These are phyloP conservation scores for Lasioglossum calceatum DNA, from an alignment of 2,888 invertebrate genomes.

Conservation along the genomic window DNA sequence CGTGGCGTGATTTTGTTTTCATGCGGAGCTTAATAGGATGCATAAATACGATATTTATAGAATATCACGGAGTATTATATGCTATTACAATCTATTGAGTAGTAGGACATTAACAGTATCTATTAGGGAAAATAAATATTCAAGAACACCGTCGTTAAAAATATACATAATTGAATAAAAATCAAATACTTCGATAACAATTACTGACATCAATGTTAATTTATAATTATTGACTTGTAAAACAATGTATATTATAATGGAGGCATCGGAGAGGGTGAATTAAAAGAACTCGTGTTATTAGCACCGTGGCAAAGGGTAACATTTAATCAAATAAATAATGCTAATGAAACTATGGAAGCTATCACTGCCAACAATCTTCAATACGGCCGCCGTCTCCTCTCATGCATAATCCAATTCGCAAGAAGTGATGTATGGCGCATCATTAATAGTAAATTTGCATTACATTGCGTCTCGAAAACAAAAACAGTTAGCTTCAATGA, in stretches of 20 bases:
- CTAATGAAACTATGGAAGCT: not conserved
- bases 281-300: not conserved
- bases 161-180: not conserved
- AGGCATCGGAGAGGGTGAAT: not conserved
- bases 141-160: not conserved
- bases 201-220: not conserved
- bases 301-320: not conserved
- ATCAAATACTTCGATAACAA: not conserved
- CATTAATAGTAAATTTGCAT: conserved; percentile 6
- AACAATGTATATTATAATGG: not conserved
- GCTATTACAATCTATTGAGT: not conserved
- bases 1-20: conserved; percentile 29
- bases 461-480: not conserved
- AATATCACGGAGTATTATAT: not conserved
- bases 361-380: not conserved
- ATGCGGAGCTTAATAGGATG: not conserved
- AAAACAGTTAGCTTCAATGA: not conserved
- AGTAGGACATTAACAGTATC: not conserved
- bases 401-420: conserved; percentile 2
- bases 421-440: not conserved
- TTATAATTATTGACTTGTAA: not conserved
- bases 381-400: not conserved
- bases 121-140: not conserved
- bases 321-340: not conserved
- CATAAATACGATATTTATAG: conserved; percentile 16